These are phyloP conservation scores for Tarsius wallacei DNA, from an alignment of 2,797 vertebrate species.

Conservation along the genomic window DNA sequence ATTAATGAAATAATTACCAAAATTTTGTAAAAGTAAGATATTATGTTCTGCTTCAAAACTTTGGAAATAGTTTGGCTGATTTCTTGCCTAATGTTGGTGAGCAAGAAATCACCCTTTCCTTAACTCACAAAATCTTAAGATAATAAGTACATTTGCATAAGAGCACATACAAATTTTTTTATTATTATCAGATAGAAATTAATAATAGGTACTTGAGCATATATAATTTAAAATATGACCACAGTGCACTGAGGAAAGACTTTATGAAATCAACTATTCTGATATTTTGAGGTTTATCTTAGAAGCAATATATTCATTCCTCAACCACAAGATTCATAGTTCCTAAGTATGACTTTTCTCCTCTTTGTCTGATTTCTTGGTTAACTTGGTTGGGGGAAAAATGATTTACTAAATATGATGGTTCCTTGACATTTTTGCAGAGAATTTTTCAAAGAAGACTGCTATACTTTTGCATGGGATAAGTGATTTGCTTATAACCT, in stretches of 20 bases:
- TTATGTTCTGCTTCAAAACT: conserved; percentile 28
- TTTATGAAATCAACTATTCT: conserved; percentile 11
- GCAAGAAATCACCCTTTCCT: neutral
- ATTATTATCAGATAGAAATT: neutral
- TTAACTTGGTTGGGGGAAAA: conserved; percentile 1
- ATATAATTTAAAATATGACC: neutral
- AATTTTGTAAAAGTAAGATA: neutral
- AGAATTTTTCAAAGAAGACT: neutral
- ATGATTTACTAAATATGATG: neutral
- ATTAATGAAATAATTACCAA: conserved; percentile 47
- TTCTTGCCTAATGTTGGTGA: neutral
- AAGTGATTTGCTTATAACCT: conserved; percentile 2
- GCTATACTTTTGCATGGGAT: neutral
- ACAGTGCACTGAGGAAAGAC: neutral
- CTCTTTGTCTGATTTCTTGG: neutral
- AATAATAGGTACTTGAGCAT: neutral
- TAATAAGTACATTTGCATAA: neutral
- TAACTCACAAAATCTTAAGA: conserved; percentile 19
- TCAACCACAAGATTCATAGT: neutral
- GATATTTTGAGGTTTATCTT: conserved; percentile 31
- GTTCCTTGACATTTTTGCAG: neutral
- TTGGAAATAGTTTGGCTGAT: neutral
- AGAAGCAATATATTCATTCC: neutral
- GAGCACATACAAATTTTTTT: neutral
- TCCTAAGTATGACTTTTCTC: neutral